These are phyloP conservation scores for Parnassius apollo DNA, from an alignment of 2,888 invertebrate species.

Conservation along the genomic window DNA sequence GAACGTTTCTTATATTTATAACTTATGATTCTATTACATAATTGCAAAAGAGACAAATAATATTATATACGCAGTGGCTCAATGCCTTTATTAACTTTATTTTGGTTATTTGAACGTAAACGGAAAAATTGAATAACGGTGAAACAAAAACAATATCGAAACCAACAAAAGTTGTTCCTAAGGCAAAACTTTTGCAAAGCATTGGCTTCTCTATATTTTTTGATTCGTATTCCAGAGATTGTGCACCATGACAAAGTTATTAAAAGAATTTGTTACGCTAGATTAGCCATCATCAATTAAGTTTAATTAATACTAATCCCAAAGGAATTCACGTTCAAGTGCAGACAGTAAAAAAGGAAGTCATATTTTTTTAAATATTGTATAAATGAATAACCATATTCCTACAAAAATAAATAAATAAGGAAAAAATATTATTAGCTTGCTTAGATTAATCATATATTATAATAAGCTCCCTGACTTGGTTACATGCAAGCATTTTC, in stretches of 20 bases:
- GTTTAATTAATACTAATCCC: slow-evolving; percentile 20
- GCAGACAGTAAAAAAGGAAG: slow-evolving; percentile 1
- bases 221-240: not conserved
- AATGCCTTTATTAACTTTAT: not conserved
- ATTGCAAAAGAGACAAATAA: too few relatives aligned
- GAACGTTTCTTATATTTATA: slow-evolving; percentile 5
- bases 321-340: slow-evolving; percentile 19
- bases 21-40: too few relatives aligned
- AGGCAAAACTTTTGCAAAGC: slow-evolving; percentile 11
- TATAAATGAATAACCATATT: too few relatives aligned
- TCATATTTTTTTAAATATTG: too few relatives aligned
- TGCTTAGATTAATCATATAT: too few relatives aligned
- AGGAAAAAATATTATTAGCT: too few relatives aligned
- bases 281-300: slow-evolving; percentile 23
- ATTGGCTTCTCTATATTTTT: slow-evolving; percentile 8
- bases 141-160: slow-evolving; percentile 9
- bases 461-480: too few relatives aligned
- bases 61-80: too few relatives aligned
- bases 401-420: not conserved
- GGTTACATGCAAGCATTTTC: too few relatives aligned
- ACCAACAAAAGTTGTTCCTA: not conserved
- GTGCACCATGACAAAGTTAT: slow-evolving; percentile 4
- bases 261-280: slow-evolving; percentile 4
- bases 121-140: not conserved
- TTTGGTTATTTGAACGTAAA: too few relatives aligned